Base-by-base conservation (phyloP, 1,140 invertebrate genomes). In the Eulimnadia texana region DNA sequence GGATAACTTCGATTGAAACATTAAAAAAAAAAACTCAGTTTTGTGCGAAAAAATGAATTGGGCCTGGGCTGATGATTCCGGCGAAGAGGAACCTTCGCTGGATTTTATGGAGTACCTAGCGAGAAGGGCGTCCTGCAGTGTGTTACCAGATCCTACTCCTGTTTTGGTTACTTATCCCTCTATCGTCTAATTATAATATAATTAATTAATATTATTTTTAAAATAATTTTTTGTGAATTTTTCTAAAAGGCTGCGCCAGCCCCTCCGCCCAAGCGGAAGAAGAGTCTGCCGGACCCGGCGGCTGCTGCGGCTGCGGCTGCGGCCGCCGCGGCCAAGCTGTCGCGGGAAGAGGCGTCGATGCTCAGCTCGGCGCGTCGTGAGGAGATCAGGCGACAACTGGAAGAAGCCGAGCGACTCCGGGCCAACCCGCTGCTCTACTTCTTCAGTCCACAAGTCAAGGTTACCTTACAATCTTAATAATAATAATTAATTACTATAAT, bases 391-490 rank as follows among this genome's bases (percentile, higher is more conserved):
- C 80, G 88, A 64, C 84, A 93, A 76, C 82, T 87, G 68, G 92
- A 98, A 73, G 86, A 95, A 72, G 84, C 87, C 60, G 93, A 97
- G 75, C 83, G 88, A 73, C 82, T 93, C 61, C 80, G 88, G 71
- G 89, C 89, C 67, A 96, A 96, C 79, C 93, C 93, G 67, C 78
- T 97, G 64, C 82, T 96, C 59, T 95, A 94, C 74, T 79, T 97
- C 72, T 84, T 91, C 82, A 93, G 90, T 86, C 92, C 93, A 68
- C 85, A 90, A 79, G 86, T 98, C 67, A 94, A 93, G 88, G 94
- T 98, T 79, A 79, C 55, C 27, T 28, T 47, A 22, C 52, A 2
- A 54, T 54, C 1, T 23, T 1, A 2, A 54, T 60, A 1, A 57
- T 23, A 33, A 20, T 10, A 11, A n/a, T 47, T 47, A n/a, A 10